Base-by-base conservation (phyloP, 2,888 invertebrate genomes). In the Didymodactylos carnosus region DNA sequence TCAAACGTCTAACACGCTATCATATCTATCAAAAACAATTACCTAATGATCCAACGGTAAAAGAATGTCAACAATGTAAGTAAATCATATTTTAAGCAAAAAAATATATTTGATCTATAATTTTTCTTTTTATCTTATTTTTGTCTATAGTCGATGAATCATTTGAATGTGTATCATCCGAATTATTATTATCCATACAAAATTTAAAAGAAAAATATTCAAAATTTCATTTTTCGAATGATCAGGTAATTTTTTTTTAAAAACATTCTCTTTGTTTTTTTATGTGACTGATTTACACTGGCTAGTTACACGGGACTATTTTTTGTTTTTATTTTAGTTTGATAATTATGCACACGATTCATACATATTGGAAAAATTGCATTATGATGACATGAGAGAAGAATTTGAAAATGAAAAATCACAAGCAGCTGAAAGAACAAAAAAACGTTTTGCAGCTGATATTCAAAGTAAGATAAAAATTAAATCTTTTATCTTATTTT, bases 1-100 rank as follows among this genome's bases (percentile, higher is more conserved):
- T 89, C 77, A 88, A 89, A 80, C 85, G 90, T 72, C 84, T 91
- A 71, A 86, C 90, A 73, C 86, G 88, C 77, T 91, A 90, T 83
- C 91, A 91, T 81, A 89, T 89, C 76, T 87, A 88, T 62, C 29
- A 29, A 11, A 62, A 62, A 35, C 62, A 29, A 35, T 29, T 35
- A 62, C 35, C 62, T 10, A 35, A 62, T 14, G 62, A 62, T n/a
- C 62, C 62, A 19, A 62, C 62, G 4, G 35, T n/a, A n/a, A 35
- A 35, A 11, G 62, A 62, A 62, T 62, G 62, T 62, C 35, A n/a
- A 62, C 62, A 62, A 35, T 62, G 62, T 62, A 53, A 53, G 19
- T n/a, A 27, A 27, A 51, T 7, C 13, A 27, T 6, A n/a, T n/a
- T n/a, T n/a, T n/a, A n/a, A n/a, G n/a, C n/a, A n/a, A n/a, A n/a